These are phyloP conservation scores for Drosophila setifemur DNA, from an alignment of 1,140 invertebrate species.

Conservation along the genomic window DNA sequence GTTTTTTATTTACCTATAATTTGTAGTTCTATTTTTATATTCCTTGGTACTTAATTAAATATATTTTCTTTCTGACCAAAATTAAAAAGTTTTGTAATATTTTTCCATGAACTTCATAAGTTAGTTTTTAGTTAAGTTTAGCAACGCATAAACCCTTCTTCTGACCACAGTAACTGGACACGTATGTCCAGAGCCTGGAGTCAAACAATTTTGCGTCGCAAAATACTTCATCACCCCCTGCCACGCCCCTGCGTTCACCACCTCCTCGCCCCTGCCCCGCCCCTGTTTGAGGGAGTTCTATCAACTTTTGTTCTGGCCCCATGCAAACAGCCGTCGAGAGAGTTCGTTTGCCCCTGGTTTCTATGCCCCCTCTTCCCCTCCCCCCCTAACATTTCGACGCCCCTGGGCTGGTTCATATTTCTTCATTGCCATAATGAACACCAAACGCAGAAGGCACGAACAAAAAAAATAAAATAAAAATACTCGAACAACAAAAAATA, in stretches of 20 bases:
- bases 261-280: not conserved
- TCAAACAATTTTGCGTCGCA: slow-evolving; percentile 27
- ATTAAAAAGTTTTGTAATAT: too few species aligned
- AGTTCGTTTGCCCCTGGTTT: not conserved
- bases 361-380: not conserved
- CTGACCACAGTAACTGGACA: slow-evolving; percentile 7
- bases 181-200: slow-evolving; percentile 14
- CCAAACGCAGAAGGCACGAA: slow-evolving; percentile 16
- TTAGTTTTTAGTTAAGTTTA: too few species aligned
- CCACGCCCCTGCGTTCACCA: not conserved
- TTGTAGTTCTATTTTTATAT: too few species aligned
- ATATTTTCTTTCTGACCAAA: too few species aligned
- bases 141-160: slow-evolving; percentile 15
- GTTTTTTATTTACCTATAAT: too few species aligned
- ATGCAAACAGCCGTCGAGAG: not conserved
- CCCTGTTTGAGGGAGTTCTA: too few species aligned
- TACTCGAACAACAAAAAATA: too few species aligned
- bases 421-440: slow-evolving; percentile 49
- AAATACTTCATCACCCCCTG: slow-evolving; percentile 28
- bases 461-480: slow-evolving; percentile 1
- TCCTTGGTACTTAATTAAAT: too few species aligned
- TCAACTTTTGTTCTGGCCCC: too few species aligned
- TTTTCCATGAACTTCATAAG: too few species aligned
- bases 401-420: slow-evolving; percentile 56
- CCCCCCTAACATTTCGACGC: slow-evolving; percentile 1